These are phyloP conservation scores for Drosophila melanocephala DNA, from an alignment of 2,888 invertebrate genomes.

Conservation along the genomic window DNA sequence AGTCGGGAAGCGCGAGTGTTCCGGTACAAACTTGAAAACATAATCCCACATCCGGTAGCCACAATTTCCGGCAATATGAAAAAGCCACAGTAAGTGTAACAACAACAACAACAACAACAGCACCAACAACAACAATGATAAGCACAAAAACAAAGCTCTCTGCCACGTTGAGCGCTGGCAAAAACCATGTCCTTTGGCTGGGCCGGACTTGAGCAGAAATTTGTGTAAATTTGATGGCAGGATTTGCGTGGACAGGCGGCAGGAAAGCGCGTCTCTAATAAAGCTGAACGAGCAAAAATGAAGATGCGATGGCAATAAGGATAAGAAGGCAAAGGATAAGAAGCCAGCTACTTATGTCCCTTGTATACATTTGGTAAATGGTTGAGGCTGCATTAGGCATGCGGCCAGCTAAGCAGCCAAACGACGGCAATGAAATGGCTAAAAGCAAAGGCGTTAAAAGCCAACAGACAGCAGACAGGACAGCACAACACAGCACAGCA, in stretches of 20 bases:
- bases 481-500: slow-evolving; percentile 5
- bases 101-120: slow-evolving; percentile 17
- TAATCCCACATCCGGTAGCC: slow-evolving; percentile 74
- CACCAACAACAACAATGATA: slow-evolving; percentile 32
- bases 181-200: slow-evolving; percentile 63
- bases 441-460: slow-evolving; percentile 74
- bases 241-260: slow-evolving; percentile 60
- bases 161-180: slow-evolving; percentile 53
- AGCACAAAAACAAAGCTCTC: slow-evolving; percentile 54
- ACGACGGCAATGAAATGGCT: slow-evolving; percentile 49
- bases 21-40: slow-evolving; percentile 76
- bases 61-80: slow-evolving; percentile 78
- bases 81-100: slow-evolving; percentile 61
- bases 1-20: slow-evolving; percentile 56
- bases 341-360: slow-evolving; percentile 48
- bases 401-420: slow-evolving; percentile 36
- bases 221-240: slow-evolving; percentile 76
- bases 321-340: slow-evolving; percentile 64
- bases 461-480: slow-evolving; percentile 42
- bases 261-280: slow-evolving; percentile 50
- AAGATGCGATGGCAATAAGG: slow-evolving; percentile 76
- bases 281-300: slow-evolving; percentile 75
- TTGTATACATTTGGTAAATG: slow-evolving; percentile 41
- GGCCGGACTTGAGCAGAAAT: slow-evolving; percentile 62
- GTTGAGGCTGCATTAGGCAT: slow-evolving; percentile 51